Conservation (phyloP, 1,140 invertebrate species). For the Zaprionus gabonicus region DNA sequence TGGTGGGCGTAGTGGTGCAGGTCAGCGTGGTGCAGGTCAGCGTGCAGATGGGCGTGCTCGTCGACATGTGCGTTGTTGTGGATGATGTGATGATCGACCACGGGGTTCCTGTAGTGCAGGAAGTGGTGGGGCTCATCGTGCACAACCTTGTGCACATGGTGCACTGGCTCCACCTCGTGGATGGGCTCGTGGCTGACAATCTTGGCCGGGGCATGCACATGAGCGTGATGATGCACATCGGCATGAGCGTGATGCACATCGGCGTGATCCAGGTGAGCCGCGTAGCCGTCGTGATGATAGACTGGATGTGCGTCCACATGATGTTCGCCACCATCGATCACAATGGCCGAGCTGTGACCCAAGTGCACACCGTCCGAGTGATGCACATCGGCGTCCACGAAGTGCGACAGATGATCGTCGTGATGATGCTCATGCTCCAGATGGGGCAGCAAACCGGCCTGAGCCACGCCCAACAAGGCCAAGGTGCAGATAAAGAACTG, state of each 20-base stretch:
- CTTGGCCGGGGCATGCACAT: constrained; percentile 60
- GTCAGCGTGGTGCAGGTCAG: constrained; percentile 21
- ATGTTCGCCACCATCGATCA: constrained; percentile 58
- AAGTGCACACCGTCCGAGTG: constrained; percentile 70
- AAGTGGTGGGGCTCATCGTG: constrained; percentile 75
- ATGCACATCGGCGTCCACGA: constrained; percentile 66
- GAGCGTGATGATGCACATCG: constrained; percentile 51
- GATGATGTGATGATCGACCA: constrained; percentile 72
- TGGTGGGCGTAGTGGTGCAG: constrained; percentile 58
- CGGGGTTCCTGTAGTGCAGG: constrained; percentile 70
- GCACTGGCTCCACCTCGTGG: constrained; percentile 69
- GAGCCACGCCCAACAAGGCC: constrained; percentile 65
- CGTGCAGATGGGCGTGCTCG: constrained; percentile 55
- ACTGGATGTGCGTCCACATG: constrained; percentile 63
- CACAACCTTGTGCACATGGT: constrained; percentile 74
- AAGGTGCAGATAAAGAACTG: constrained; percentile 75
- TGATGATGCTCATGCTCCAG: constrained; percentile 58
- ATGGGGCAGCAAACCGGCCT: constrained; percentile 74
- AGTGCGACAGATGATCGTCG: constrained; percentile 54
- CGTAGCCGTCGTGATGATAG: constrained; percentile 66
- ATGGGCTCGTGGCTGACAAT: constrained; percentile 72
- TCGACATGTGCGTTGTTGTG: constrained; percentile 63
- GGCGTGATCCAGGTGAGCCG: constrained; percentile 42
- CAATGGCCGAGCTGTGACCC: constrained; percentile 67
- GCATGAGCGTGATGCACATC: constrained; percentile 52